phyloP scores from a whole-genome alignment of 1,140 invertebrate genomes.

The Drosophila equinoxialis region DNA sequence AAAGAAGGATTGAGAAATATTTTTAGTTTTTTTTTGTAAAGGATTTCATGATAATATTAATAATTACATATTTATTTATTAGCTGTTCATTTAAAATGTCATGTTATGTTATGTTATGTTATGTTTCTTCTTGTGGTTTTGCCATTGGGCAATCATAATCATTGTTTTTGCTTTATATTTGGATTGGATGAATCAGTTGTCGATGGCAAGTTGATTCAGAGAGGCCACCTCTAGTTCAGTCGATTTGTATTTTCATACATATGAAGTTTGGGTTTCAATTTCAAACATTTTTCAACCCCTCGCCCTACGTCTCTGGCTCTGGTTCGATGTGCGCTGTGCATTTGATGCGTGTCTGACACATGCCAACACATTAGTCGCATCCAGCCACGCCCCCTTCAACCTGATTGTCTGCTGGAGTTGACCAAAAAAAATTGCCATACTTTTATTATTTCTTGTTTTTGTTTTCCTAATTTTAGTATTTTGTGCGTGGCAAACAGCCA shows the following conservation, averaged over 20 bases:
- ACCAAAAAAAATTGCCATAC: not conserved
- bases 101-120: no score
- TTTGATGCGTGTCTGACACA: slow-evolving; percentile 72
- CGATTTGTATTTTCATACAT: not conserved
- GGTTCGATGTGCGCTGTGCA: slow-evolving; percentile 11
- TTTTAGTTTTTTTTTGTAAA: no score
- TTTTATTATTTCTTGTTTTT: slow-evolving; percentile 1
- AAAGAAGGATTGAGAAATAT: no score
- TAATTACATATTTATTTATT: no score
- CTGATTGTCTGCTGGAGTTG: not conserved
- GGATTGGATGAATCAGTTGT: not conserved
- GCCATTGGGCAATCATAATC: no score
- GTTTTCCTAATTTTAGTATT: slow-evolving; percentile 33
- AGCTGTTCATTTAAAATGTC: no score
- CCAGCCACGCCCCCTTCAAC: slow-evolving; percentile 35
- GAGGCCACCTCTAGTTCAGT: not conserved
- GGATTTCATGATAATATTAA: no score
- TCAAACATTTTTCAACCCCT: not conserved
- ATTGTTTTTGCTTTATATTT: no score
- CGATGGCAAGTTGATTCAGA: not conserved
- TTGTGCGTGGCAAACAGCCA: slow-evolving; percentile 44
- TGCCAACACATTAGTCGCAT: slow-evolving; percentile 70
- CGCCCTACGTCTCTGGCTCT: slow-evolving; percentile 17
- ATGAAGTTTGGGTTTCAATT: not conserved
- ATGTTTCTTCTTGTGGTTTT: no score